Base-by-base conservation (phyloP, 2,888 invertebrate species). In the Cosmia pyralina region DNA sequence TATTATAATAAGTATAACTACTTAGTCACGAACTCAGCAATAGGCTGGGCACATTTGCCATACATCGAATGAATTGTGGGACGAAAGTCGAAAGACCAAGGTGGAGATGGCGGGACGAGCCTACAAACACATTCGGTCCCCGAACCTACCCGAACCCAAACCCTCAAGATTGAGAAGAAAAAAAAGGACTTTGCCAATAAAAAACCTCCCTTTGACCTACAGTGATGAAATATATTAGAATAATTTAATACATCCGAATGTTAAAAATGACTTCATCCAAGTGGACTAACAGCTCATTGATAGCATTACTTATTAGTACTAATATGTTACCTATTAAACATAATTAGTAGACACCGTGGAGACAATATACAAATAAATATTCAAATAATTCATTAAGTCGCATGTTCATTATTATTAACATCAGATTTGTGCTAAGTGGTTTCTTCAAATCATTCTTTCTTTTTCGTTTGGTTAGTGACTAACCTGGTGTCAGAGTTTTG, bases 311-410 rank as follows among this genome's bases (percentile, higher is more conserved):
- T 58, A 74, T 67, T 75, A 74, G 67, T 74, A 75, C 57, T 74
- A 52, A 75, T 58, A 58, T 52, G 67, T 75, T 75, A 75, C 44
- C 44, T 75, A 66, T 75, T 65, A 75, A 74, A 66, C 50, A 65
- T 34, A 65, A n/a, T n/a, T n/a, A 5, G 19, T 63, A 83, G 75
- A 83, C 81, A 76, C 64, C 58, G 66, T 69, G 76, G 64, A 73
- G 70, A 83, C 70, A 52, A 75, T 75, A 58, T 17, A 52, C 67
- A 59, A 74, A 74, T 75, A 74, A 74, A 75, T 67, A 44, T 67
- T 73, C 58, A 66, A 67, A 75, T 75, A 58, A 59, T 66, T 67
- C 6, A 34, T 74, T 66, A 58, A 66, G 50, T 50, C 22, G 50
- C 66, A 50, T 75, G 34, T 67, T 58, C 66, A 52, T 50, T 67